Conservation (phyloP, 37 sponge, comb jelly and placozoan species). For the Dysidea cf. avara region DNA sequence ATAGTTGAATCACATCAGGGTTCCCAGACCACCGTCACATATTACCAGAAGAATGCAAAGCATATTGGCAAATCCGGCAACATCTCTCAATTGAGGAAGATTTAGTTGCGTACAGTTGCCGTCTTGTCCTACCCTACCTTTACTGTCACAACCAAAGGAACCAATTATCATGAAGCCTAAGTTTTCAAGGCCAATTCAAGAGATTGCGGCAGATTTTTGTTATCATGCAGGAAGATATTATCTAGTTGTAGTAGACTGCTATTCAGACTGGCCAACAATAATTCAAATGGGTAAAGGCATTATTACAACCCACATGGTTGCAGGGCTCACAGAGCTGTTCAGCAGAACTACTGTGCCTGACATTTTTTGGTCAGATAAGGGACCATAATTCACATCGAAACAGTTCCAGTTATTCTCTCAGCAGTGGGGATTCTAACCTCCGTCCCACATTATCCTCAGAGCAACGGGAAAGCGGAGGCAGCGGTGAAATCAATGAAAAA, state of each 20-base stretch:
- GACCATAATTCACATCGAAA: slow-evolving; percentile 3
- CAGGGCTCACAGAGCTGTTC: not conserved
- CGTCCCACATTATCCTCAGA: slow-evolving; percentile 3
- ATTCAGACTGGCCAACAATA: slow-evolving; percentile 19
- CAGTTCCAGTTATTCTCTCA: not conserved
- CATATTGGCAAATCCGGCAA: too few species aligned
- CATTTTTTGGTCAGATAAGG: not conserved
- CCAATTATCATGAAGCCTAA: slow-evolving; percentile 10
- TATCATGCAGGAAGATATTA: slow-evolving; percentile 7
- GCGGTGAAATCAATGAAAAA: slow-evolving; percentile 6
- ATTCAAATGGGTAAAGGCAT: slow-evolving; percentile 1
- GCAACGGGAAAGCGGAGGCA: not conserved
- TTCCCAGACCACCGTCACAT: too few species aligned
- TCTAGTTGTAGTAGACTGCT: slow-evolving; percentile 5
- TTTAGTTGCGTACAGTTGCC: too few species aligned
- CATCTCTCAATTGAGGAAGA: too few species aligned
- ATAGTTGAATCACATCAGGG: too few species aligned
- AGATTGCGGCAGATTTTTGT: slow-evolving; percentile 8
- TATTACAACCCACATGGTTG: not conserved
- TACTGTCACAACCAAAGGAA: slow-evolving; percentile 16
- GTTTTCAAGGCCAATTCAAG: slow-evolving; percentile 13
- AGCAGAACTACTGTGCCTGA: not conserved
- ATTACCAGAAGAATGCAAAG: too few species aligned
- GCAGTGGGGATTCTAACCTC: not conserved
- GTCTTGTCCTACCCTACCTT: too few species aligned